Conservation (phyloP, 1,140 invertebrate genomes). For the Saccostrea cuccullata region DNA sequence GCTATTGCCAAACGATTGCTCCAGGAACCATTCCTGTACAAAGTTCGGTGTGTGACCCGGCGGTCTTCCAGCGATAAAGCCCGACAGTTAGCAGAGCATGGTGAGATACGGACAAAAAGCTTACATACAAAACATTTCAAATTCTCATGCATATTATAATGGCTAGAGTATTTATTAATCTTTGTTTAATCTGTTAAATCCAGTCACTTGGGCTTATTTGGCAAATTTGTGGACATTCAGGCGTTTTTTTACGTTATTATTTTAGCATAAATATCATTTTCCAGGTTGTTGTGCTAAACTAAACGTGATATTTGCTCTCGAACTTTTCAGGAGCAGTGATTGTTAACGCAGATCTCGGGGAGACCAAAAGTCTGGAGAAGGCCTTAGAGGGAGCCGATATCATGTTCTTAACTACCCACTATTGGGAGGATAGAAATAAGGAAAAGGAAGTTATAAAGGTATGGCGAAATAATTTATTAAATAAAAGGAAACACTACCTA, state of each 20-base stretch:
- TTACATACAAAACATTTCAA: not conserved
- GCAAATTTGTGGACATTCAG: not conserved
- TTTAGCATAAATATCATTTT: not conserved
- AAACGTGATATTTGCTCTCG: not conserved
- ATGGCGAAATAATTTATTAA: not conserved
- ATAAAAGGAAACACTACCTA: too few relatives aligned
- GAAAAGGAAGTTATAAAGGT: conserved; percentile 69
- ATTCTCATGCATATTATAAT: not conserved
- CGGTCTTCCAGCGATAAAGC: conserved; percentile 63
- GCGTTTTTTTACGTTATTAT: not conserved
- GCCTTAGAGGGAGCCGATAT: conserved; percentile 66
- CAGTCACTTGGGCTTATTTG: too few relatives aligned
- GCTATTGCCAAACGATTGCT: conserved; percentile 61
- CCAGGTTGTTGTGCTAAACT: not conserved
- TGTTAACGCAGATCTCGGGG: conserved; percentile 68
- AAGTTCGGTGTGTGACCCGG: conserved; percentile 66
- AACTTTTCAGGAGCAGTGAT: conserved; percentile 66
- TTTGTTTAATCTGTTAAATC: too few relatives aligned
- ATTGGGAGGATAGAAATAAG: conserved; percentile 72
- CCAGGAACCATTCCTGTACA: conserved; percentile 61
- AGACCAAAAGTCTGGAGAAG: conserved; percentile 64
- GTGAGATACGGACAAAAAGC: conserved; percentile 41
- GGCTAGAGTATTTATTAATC: too few relatives aligned
- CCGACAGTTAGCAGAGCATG: conserved; percentile 65
- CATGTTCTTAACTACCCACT: conserved; percentile 70